Conservation (phyloP, 2,888 invertebrate genomes). For the Drosophila maculinotata region DNA sequence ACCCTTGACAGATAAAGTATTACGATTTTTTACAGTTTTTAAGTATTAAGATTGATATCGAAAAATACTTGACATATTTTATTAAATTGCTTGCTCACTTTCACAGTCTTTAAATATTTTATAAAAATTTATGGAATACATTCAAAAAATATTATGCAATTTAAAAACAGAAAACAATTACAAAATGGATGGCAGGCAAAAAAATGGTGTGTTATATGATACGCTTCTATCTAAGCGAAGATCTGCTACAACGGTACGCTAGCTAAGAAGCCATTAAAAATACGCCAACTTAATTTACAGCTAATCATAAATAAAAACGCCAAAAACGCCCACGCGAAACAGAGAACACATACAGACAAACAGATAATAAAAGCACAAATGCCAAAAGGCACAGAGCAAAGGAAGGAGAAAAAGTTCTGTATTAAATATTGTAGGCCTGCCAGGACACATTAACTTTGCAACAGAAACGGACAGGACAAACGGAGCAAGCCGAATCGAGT, state of each 20-base stretch:
- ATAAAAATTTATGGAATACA: too few relatives aligned
- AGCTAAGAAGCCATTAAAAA: constrained; percentile 38
- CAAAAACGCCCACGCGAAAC: constrained; percentile 19
- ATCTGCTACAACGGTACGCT: background rate
- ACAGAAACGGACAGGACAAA: constrained; percentile 43
- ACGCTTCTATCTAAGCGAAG: background rate
- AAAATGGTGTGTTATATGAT: background rate
- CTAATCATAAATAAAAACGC: constrained; percentile 49
- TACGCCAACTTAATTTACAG: constrained; percentile 42
- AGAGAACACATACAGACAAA: background rate
- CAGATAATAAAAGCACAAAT: constrained; percentile 31
- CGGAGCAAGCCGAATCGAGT: constrained; percentile 33
- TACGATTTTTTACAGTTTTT: too few relatives aligned
- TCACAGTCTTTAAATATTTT: too few relatives aligned
- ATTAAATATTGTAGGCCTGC: constrained; percentile 61
- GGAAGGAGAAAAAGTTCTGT: constrained; percentile 18
- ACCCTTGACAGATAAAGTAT: too few relatives aligned
- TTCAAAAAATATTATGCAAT: background rate
- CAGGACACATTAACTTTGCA: constrained; percentile 62
- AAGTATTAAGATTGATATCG: too few relatives aligned
- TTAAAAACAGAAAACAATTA: background rate
- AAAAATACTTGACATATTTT: too few relatives aligned
- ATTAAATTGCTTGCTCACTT: too few relatives aligned
- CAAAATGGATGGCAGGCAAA: background rate
- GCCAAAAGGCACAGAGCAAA: constrained; percentile 32